These are phyloP conservation scores for Taxidea taxus DNA, from an alignment of 2,113 vertebrate genomes.

Conservation along the genomic window DNA sequence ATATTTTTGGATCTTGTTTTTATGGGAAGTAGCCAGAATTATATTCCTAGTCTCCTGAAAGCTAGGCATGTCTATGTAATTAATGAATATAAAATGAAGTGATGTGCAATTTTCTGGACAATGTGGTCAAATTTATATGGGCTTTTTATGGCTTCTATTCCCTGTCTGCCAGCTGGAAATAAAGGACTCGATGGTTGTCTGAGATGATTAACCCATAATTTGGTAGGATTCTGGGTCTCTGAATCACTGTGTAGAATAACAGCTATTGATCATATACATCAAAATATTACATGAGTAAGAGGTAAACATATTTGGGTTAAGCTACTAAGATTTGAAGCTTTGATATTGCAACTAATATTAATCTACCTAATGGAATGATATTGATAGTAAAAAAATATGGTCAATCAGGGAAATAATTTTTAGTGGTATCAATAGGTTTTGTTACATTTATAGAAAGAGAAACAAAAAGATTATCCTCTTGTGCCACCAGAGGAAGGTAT, in stretches of 20 bases:
- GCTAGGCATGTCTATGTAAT: not conserved
- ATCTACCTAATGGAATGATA: not conserved
- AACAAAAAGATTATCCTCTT: not conserved
- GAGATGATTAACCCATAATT: not conserved
- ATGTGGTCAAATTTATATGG: not conserved
- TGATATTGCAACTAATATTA: not conserved
- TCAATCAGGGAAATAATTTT: not conserved
- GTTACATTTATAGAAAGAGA: not conserved
- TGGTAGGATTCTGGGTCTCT: not conserved
- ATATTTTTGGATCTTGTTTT: not conserved
- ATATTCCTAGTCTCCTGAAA: not conserved
- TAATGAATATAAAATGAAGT: not conserved
- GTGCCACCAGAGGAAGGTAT: not conserved
- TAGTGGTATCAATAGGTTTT: not conserved
- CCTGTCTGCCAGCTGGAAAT: not conserved
- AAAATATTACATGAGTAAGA: not conserved
- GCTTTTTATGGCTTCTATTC: not conserved
- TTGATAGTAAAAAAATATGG: not conserved
- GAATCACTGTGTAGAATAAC: not conserved
- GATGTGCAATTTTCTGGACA: not conserved
- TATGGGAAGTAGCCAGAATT: not conserved
- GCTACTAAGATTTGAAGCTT: not conserved
- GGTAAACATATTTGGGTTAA: not conserved
- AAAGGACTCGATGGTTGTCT: not conserved
- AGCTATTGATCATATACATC: not conserved